These are phyloP conservation scores for Gymnocheta viridis DNA, from an alignment of 2,888 invertebrate genomes.

Conservation along the genomic window DNA sequence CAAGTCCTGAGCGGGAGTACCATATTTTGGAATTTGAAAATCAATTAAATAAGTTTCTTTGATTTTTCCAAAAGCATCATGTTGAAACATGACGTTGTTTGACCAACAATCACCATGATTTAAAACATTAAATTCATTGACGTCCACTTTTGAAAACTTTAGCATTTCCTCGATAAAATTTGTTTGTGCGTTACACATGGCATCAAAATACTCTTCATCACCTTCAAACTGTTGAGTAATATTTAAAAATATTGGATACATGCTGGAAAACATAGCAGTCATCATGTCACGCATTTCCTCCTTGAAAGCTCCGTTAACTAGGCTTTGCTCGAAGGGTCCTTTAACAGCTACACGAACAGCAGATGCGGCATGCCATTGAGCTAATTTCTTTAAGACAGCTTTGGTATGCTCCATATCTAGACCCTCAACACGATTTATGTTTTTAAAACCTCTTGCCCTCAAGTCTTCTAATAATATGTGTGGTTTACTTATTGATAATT, in stretches of 20 bases:
- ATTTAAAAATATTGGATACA: constrained; percentile 45
- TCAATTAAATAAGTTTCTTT: constrained; percentile 75
- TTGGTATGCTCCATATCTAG: constrained; percentile 73
- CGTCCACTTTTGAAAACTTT: constrained; percentile 25
- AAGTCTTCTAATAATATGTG: constrained; percentile 74
- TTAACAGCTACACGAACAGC: constrained; percentile 70
- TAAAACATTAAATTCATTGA: constrained; percentile 75
- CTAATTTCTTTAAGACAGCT: constrained; percentile 73
- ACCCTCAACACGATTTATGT: constrained; percentile 74
- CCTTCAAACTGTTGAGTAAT: no score
- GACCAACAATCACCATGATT: constrained; percentile 76
- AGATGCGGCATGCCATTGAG: constrained; percentile 77
- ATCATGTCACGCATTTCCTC: constrained; percentile 52
- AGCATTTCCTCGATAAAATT: no score
- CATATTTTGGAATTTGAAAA: constrained; percentile 74
- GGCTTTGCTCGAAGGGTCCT: constrained; percentile 68
- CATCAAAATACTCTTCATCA: no score
- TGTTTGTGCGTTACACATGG: no score
- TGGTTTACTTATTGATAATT: constrained; percentile 48
- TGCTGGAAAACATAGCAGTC: constrained; percentile 3
- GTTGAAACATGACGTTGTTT: constrained; percentile 78
- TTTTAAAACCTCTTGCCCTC: constrained; percentile 72
- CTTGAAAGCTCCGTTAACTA: constrained; percentile 50
- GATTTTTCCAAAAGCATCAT: constrained; percentile 72
- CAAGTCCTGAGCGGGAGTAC: constrained; percentile 75